Conservation (phyloP, 2,888 invertebrate species). For the Leptopilina syphax region DNA sequence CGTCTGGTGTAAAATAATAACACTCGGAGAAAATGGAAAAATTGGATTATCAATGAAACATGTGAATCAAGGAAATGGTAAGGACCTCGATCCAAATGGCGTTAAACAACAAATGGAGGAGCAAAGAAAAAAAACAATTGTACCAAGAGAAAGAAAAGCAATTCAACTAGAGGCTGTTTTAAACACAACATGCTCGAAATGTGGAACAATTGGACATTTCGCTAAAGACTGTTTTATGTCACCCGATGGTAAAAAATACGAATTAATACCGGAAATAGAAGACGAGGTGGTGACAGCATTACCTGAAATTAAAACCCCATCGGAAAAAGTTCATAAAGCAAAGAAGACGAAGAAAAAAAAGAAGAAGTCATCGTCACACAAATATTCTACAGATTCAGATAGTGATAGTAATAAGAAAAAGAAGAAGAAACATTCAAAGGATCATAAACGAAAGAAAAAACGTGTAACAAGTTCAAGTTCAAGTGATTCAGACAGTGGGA, state of each 20-base stretch:
- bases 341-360: constrained; percentile 70
- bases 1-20: constrained; percentile 76
- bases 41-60: constrained; percentile 76
- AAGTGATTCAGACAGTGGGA: constrained; percentile 49
- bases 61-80: constrained; percentile 76
- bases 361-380: constrained; percentile 61
- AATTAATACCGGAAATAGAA: constrained; percentile 72
- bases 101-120: constrained; percentile 74
- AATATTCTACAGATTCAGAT: constrained; percentile 56
- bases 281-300: constrained; percentile 50
- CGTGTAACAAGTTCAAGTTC: constrained; percentile 57
- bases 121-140: constrained; percentile 67
- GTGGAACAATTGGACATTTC: constrained; percentile 74
- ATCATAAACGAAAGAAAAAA: constrained; percentile 63
- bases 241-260: constrained; percentile 75
- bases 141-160: constrained; percentile 63
- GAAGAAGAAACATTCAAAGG: constrained; percentile 64
- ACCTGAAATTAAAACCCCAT: constrained; percentile 42
- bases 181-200: constrained; percentile 75
- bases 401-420: constrained; percentile 57
- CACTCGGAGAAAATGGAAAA: constrained; percentile 72
- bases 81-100: constrained; percentile 75
- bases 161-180: constrained; percentile 75
- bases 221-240: constrained; percentile 75
- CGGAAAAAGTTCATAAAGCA: constrained; percentile 66